Base-by-base conservation (phyloP, 2,888 invertebrate species). In the Torymus aiolomorphi region DNA sequence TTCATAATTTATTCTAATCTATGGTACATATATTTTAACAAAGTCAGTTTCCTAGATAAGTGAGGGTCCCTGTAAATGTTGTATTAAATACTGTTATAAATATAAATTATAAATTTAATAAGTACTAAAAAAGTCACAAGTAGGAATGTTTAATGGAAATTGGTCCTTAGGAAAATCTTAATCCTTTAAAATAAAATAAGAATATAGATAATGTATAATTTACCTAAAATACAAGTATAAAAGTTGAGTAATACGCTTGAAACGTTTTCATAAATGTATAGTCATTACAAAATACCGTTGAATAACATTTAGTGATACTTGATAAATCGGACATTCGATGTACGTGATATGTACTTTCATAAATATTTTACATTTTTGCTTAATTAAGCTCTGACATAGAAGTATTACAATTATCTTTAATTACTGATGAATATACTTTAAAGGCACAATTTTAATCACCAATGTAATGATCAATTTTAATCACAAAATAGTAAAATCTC, bases 111-210 rank as follows among this genome's bases (percentile, higher is more conserved):
- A 72, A 52, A 16, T 14, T 56, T 74, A 65, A 42, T 80, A 80
- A 80, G 71, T 80, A 80, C 80, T 65, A 16, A 24, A 59, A 20
- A 65, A 61, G 62, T 62, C 49, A 66, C 42, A 31, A 49, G 56
- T 10, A 66, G 76, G 73, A 76, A 80, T 80, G 80, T 76, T 70
- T 54, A n/a, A 56, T 49, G 13, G 31, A 69, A 69, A 56, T 76
- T 67, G 57, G 42, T 69, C 31, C 51, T 42, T 42, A 42, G 42
- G 42, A 42, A 42, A 42, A 42, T 42, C 42, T 42, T 42, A 10
- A 42, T 42, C 42, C 42, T 42, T 42, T 8, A 42, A 8, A 5
- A 42, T 42, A 42, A 5, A 42, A 42, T 42, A 42, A 42, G 8
- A 42, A 42, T 42, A 42, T 42, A 42, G 42, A 42, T 42, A 8